Evolutionary conservation across 2,113 vertebrate genomes (phyloP), one percentile per base, ranked within the genome.

Genomic region (Genyomyrus donnyi): DNA sequence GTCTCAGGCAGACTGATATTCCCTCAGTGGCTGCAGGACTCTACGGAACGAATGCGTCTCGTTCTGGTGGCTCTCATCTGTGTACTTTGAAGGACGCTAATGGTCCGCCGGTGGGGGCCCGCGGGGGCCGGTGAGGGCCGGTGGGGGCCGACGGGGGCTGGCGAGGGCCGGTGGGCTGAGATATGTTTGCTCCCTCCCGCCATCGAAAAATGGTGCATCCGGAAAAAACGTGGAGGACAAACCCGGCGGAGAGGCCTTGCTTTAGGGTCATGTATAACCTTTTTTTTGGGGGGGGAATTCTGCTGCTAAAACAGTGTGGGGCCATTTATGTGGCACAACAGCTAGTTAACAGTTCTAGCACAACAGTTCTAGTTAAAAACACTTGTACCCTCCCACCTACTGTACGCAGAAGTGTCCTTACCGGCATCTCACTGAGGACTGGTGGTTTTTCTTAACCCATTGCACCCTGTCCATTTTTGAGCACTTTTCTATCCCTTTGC

Each of bases 41-140:
- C 42, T 35, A 48, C 24, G 24, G 56, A 48, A 74, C 62, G 46
- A 88, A 88, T 88, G 62, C 74, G 88, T 50, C 31, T 49, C 10
- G 21, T n/a, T 48, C 3, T 17, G 24, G 45, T 17, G 19, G 70
- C 48, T 49, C 15, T 70, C 52, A 46, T 15, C 46, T 80, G 70
- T 52, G 88, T 56, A 56, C 48, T 35, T 21, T 52, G 88, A 77
- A 53, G 48, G 17, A 80, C 70, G 46, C 70, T 77, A 89, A 89
- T 70, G 46, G 88, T 2, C 13, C n/a, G 1, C 45, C 5, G 24
- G 62, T 21, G 13, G 3, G 50, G 50, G 17, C 27, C 17, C 1
- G 49, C 3, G 49, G 49, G 49, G 49, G 13, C 50, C 13, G 0
- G 49, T 52, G 50, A 2, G 50, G 50, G 8, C 27, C 5, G 27